Evolutionary conservation across 2,113 vertebrate species (phyloP), one percentile per base, ranked within the genome.

Genomic region (Podiceps cristatus): DNA sequence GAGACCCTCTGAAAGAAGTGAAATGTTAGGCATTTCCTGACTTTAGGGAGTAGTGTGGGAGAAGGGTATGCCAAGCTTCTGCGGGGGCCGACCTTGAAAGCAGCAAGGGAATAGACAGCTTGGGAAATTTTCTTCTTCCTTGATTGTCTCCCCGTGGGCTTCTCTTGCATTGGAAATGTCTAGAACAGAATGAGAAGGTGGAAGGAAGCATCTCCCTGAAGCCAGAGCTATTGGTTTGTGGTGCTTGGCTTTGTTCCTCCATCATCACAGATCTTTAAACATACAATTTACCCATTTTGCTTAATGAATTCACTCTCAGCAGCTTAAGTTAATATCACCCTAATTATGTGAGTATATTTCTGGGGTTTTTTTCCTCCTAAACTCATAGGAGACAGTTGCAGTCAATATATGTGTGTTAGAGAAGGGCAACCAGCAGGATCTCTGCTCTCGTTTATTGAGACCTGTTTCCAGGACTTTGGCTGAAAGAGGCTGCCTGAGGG

Each of bases 1-100:
- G 37, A 88, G n/a, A 33, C 6, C 42, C 18, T 66, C 67, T 86
- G 25, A 79, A 60, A 90, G 35, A 80, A 88, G 68, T 18, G 63
- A 84, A 75, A 82, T 90, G 77, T 80, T 40, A 19, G 18, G 35
- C 25, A 66, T 95, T 97, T 98, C 50, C 52, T 81, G 76, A 27
- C 80, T 37, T 7, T 37, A 45, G 62, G 86, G 73, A 92, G 22
- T 40, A 78, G 52, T 0, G 4, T 84, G 44, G 82, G 47, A 92
- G 59, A 76, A 68, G 37, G 66, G 28, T 66, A 22, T 79, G 45
- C 42, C 64, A 89, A 50, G 50, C 55, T 85, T 87, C 73, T 86
- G 58, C 75, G 55, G 42, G n/a, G 45, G 37, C 28, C 69, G 62
- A 73, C n/a, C 59, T 82, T 82, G 59, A 78, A 90, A 69, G 37